Evolutionary conservation across 2,888 invertebrate species (phyloP), one percentile per base, ranked within the genome.

Genomic region (Drosophila paramelanica): DNA sequence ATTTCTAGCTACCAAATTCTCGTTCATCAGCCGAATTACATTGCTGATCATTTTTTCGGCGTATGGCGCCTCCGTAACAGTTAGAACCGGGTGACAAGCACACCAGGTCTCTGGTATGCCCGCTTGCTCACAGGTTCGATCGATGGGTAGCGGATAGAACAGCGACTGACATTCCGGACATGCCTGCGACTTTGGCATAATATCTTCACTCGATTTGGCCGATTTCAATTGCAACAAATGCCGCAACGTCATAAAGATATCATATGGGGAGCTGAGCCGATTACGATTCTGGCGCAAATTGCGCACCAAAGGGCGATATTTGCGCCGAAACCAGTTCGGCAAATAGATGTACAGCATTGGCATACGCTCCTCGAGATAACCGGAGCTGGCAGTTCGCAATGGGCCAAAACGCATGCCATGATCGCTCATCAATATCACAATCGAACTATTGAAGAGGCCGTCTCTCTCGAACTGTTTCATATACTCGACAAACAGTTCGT

Each of bases 361-460:
- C 80, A 96, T 88, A 20, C 96, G 94, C 82, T 96, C 96, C 84
- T 96, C 96, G 74, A 95, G 94, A 93, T 95, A 96, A 0, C 96
- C 96, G 33, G 95, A 94, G 94, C 92, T 6, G 94, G 94, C 47
- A 0, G 94, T 92, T 8, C 96, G 93, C 47, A 95, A 93, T 14
- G 93, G 93, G 0, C 96, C 96, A 88, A 95, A 96, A 7, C 96
- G 93, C 81, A 95, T 93, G 0, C 97, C 96, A 80, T 96, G 96
- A 86, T 96, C 96, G 83, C 96, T 96, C 66, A 96, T 92, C 67
- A 96, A 94, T 49, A 96, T 93, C 0, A 96, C 91, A 77, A 96
- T 94, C 1, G 95, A 74, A 11, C 64, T 38, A 45, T 94, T 93
- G 13, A 95, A 83, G 7, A 94, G 92, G 0, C 94, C 94, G 0